phyloP scores from a whole-genome alignment of 2,797 vertebrate genomes.

The Acrocephalus scirpaceus region DNA sequence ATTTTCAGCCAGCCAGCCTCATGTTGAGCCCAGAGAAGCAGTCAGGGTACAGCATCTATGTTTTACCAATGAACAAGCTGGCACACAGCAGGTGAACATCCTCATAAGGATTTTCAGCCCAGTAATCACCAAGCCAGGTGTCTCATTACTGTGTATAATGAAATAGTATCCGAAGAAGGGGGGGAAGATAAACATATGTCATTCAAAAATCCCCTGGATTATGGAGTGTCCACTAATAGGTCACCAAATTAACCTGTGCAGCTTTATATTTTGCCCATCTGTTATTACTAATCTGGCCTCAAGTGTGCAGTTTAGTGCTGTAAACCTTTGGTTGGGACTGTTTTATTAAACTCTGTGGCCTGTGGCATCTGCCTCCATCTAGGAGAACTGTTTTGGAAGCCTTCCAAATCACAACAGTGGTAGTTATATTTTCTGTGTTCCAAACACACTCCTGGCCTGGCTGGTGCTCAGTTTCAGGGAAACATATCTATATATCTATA shows the following conservation, averaged over 20 bases:
- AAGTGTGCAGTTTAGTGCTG: constrained; percentile 27
- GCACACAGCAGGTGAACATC: neutral
- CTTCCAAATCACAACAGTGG: neutral
- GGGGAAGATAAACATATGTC: constrained; percentile 55
- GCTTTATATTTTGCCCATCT: constrained; percentile 65
- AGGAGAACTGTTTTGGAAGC: neutral
- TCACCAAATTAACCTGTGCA: constrained; percentile 44
- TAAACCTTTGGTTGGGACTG: constrained; percentile 38
- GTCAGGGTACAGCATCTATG: neutral
- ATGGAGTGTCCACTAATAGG: constrained; percentile 10
- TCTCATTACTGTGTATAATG: constrained; percentile 4
- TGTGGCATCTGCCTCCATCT: neutral
- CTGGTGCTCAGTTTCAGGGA: neutral
- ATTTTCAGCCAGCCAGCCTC: neutral
- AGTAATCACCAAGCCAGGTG: neutral
- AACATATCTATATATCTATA: neutral
- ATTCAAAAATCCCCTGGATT: constrained; percentile 49
- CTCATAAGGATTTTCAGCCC: neutral
- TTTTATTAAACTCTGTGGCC: constrained; percentile 29
- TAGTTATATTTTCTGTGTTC: neutral
- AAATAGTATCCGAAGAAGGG: constrained; percentile 11
- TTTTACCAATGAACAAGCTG: neutral
- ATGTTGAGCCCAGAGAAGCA: neutral
- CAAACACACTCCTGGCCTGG: neutral
- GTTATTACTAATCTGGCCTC: constrained; percentile 57